These are phyloP conservation scores for Holcopasites calliopsidis DNA, from an alignment of 1,140 invertebrate species.

Conservation along the genomic window DNA sequence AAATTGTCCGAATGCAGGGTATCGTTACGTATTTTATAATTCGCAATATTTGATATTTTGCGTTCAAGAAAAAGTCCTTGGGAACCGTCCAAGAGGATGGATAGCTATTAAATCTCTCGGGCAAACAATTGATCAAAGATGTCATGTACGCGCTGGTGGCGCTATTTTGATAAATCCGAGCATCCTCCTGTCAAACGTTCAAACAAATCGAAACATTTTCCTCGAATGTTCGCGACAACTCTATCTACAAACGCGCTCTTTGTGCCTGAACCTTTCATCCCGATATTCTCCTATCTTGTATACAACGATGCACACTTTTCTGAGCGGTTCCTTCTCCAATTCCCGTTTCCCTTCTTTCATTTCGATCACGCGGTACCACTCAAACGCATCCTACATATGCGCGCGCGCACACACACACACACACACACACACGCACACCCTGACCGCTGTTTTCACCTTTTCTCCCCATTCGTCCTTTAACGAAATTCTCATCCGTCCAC, in stretches of 20 bases:
- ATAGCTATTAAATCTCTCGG: neutral
- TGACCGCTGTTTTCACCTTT: neutral
- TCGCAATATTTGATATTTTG: neutral
- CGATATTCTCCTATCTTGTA: neutral
- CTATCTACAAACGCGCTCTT: neutral
- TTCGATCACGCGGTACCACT: conserved; percentile 2
- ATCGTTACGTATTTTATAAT: neutral
- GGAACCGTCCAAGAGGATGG: too few relatives aligned
- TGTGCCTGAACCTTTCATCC: neutral
- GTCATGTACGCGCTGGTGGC: too few relatives aligned
- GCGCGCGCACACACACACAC: neutral
- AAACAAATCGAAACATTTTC: neutral
- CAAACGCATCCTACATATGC: neutral
- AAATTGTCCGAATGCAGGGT: neutral
- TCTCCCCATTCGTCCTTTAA: conserved; percentile 21
- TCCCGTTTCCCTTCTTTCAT: neutral
- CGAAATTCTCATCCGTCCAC: conserved; percentile 26
- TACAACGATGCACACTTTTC: neutral
- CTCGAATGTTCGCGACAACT: neutral
- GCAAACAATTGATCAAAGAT: neutral
- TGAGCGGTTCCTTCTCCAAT: neutral
- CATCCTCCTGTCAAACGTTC: too few relatives aligned
- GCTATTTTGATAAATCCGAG: neutral
- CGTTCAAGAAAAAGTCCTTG: too few relatives aligned
- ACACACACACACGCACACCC: neutral